These are phyloP conservation scores for Bombus consobrinus DNA, from an alignment of 1,140 invertebrate species.

Conservation along the genomic window DNA sequence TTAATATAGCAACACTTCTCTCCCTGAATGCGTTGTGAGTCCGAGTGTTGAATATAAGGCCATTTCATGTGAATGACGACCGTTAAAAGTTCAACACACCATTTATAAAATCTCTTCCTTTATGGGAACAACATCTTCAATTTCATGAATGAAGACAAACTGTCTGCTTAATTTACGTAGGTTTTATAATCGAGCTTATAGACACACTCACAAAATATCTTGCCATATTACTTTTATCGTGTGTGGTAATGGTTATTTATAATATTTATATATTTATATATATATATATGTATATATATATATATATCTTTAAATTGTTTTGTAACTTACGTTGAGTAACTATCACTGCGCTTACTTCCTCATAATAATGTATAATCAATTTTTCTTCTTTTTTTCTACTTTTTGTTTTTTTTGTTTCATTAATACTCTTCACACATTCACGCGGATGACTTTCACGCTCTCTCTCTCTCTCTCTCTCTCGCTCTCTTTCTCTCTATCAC, in stretches of 20 bases:
- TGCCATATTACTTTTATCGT: constrained; percentile 70
- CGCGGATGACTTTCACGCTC: constrained; percentile 7
- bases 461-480: background rate
- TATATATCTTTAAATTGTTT: constrained; percentile 62
- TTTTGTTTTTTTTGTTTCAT: background rate
- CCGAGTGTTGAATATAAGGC: constrained; percentile 61
- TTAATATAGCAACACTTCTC: constrained; percentile 49
- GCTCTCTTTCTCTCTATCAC: background rate
- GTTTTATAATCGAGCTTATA: constrained; percentile 66
- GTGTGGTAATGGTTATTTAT: constrained; percentile 68
- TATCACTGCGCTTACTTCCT: constrained; percentile 74
- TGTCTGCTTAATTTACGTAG: constrained; percentile 55
- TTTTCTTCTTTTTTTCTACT: background rate
- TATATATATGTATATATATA: constrained; percentile 50
- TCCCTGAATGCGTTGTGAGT: constrained; percentile 50
- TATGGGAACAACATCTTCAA: constrained; percentile 24
- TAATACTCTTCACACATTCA: constrained; percentile 14
- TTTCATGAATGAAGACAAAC: constrained; percentile 60
- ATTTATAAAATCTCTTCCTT: constrained; percentile 58
- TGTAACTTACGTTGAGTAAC: constrained; percentile 71
- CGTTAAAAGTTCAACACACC: constrained; percentile 62
- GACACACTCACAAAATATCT: constrained; percentile 76
- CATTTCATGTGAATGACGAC: constrained; percentile 57
- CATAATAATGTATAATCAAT: constrained; percentile 61
- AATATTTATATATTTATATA: constrained; percentile 50